phyloP scores from a whole-genome alignment of 2,888 invertebrate species.

The Augiades crinisus region DNA sequence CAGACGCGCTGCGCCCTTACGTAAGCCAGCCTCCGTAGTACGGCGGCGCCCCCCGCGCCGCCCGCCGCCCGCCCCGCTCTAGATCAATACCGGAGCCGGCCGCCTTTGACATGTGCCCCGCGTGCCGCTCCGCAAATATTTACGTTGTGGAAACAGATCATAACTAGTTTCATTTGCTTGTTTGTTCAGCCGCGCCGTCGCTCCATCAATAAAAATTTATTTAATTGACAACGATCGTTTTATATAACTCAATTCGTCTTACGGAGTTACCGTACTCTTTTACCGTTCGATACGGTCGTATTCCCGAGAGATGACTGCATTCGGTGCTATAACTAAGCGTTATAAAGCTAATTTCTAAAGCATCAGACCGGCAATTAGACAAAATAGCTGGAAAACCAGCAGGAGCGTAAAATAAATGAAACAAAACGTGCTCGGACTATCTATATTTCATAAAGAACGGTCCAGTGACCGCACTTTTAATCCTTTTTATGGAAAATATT shows the following conservation, averaged over 20 bases:
- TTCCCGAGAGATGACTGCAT: not conserved
- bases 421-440: not conserved
- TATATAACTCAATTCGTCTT: slow-evolving; percentile 10
- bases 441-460: not conserved
- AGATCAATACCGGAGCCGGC: slow-evolving; percentile 78
- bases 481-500: not conserved
- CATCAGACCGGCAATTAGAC: not conserved
- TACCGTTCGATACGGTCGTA: not conserved
- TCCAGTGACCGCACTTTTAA: not conserved
- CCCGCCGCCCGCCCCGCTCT: slow-evolving; percentile 46
- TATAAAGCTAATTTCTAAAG: not conserved
- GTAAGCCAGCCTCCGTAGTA: slow-evolving; percentile 65
- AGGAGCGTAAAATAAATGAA: not conserved
- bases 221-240: slow-evolving; percentile 41
- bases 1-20: slow-evolving; percentile 74
- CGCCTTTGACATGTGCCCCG: slow-evolving; percentile 79
- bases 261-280: not conserved
- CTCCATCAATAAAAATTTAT: slow-evolving; percentile 42
- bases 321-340: not conserved
- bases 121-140: slow-evolving; percentile 76
- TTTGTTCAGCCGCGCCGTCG: slow-evolving; percentile 43
- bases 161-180: slow-evolving; percentile 70
- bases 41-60: slow-evolving; percentile 40
- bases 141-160: slow-evolving; percentile 77
- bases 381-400: slow-evolving; percentile 3